Base-by-base conservation (phyloP, 2,888 invertebrate species). In the Trilocha varians region DNA sequence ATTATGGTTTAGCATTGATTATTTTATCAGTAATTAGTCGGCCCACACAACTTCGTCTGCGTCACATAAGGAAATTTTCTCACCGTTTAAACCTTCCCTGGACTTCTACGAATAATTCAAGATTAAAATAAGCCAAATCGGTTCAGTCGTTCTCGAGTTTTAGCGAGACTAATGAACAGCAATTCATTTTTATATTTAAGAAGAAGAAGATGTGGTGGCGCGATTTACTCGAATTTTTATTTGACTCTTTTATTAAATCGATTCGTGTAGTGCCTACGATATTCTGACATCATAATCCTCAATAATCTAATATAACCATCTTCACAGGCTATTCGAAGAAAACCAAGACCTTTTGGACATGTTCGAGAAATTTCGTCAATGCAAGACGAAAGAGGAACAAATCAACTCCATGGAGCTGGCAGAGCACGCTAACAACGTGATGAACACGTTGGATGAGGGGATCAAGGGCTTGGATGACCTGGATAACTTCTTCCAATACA, bases 401-500 rank as follows among this genome's bases (percentile, higher is more conserved):
- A 89, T 91, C 48, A 90, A 90, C 63, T 94, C 93, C 44, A 90
- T 93, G 87, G 94, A 94, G 73, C 82, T 97, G 47, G 93, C 93
- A 4, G 93, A 95, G 55, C 96, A 96, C 67, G 96, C 96, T 39
- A 92, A 91, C 63, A 93, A 93, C 59, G 96, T 97, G 17, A 96
- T 96, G 96, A 91, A 90, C 59, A 94, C 95, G 1, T 76, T 97
- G 47, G 96, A 96, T 68, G 95, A 96, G 65, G 93, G 95, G 47
- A 96, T 97, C 77, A 92, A 93, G 66, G 91, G 93, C 16, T 87
- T 96, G 45, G 95, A 96, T 63, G 92, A 95, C 70, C 87, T 94
- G 76, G 95, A 96, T 74, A 90, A 90, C 62, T 95, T 96, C 85
- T 91, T 94, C 73, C 89, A 91, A 59, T 93, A 91, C 67, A 88